Conservation (phyloP, 2,888 invertebrate species). For the Temnothorax ravouxi region DNA sequence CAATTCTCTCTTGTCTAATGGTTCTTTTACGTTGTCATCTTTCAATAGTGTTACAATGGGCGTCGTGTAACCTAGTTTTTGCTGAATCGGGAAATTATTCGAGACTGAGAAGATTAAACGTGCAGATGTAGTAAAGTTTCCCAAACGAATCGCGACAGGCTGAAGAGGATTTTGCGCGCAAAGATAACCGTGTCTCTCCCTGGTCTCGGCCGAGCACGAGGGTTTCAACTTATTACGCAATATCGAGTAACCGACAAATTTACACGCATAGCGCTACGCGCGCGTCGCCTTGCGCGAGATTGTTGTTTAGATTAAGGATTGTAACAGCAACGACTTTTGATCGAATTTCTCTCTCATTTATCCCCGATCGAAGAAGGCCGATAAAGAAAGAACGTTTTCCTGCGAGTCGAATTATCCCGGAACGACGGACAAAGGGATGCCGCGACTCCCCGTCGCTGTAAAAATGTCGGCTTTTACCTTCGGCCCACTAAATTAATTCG, state of each 20-base stretch:
- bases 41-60: background rate
- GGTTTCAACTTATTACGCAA: slow-evolving; percentile 50
- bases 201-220: slow-evolving; percentile 24
- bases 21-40: background rate
- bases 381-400: slow-evolving; percentile 29
- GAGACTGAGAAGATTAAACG: slow-evolving; percentile 39
- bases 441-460: background rate
- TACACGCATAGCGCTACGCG: background rate
- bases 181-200: slow-evolving; percentile 37
- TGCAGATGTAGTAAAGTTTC: slow-evolving; percentile 15
- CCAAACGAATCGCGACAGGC: slow-evolving; percentile 22
- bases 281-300: slow-evolving; percentile 18
- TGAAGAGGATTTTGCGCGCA: slow-evolving; percentile 45
- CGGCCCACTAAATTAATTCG: slow-evolving; percentile 7
- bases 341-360: slow-evolving; percentile 26
- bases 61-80: background rate
- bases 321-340: slow-evolving; percentile 8
- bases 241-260: slow-evolving; percentile 23
- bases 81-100: slow-evolving; percentile 6
- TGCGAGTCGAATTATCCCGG: slow-evolving; percentile 17
- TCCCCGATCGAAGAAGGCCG: slow-evolving; percentile 38
- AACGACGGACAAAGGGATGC: slow-evolving; percentile 4
- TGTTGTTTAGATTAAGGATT: slow-evolving; percentile 16
- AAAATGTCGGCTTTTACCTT: background rate
- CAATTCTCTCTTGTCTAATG: background rate